Percentiles rank a stretch among this genome's conserved stretches.
These are phyloP conservation scores for Climacteris rufus DNA, from an alignment of 2,113 vertebrate species.

Conservation along the genomic window DNA sequence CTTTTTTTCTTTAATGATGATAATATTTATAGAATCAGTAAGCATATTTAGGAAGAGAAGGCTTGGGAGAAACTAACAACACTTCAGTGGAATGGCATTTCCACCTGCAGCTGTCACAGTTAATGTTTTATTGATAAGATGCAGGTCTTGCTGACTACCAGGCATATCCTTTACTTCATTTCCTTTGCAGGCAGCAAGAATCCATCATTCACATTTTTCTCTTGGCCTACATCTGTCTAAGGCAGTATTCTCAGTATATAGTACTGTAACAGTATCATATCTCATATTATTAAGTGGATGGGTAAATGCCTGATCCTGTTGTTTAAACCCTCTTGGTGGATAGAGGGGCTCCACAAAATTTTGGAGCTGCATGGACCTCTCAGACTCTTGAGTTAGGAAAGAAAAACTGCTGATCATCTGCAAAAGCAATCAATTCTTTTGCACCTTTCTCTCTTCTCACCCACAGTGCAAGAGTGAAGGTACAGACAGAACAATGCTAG, in stretches of 20 bases:
- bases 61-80: neutral
- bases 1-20: neutral
- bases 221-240: neutral
- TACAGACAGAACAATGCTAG: neutral
- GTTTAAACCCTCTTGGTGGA: neutral
- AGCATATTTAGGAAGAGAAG: neutral
- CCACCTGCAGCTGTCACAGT: neutral
- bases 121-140: conserved; percentile 11
- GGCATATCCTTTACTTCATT: neutral
- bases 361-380: neutral
- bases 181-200: neutral
- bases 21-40: neutral
- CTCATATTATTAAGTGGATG: neutral
- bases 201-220: neutral
- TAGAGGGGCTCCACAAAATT: neutral
- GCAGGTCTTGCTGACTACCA: neutral
- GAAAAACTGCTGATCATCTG: neutral
- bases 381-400: neutral
- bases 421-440: neutral
- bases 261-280: neutral
- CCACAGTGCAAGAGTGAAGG: neutral
- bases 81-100: neutral
- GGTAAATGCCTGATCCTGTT: neutral
- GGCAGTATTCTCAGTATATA: neutral
- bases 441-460: neutral